Conservation (phyloP, 2,888 invertebrate genomes). For the Uloborus plumipes region DNA sequence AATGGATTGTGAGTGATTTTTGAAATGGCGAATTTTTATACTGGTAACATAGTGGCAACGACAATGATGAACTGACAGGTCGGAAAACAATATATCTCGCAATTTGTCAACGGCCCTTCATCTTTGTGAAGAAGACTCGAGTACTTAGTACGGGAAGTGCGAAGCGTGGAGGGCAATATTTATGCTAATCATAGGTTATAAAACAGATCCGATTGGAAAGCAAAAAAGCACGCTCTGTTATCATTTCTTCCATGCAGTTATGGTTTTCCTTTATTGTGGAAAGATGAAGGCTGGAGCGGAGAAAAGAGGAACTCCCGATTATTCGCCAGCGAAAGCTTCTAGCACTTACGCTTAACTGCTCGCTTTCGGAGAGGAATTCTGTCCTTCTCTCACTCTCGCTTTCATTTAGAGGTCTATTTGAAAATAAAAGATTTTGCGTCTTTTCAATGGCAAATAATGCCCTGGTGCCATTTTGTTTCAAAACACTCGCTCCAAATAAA, state of each 20-base stretch:
- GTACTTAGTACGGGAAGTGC: too few species aligned
- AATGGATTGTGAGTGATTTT: too few species aligned
- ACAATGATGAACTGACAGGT: too few species aligned
- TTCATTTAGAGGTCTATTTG: constrained; percentile 46
- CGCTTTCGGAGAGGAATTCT: constrained; percentile 11
- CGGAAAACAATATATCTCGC: too few species aligned
- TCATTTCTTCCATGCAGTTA: constrained; percentile 50
- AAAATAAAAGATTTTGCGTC: constrained; percentile 46
- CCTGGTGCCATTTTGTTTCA: constrained; percentile 16
- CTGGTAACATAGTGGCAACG: too few species aligned
- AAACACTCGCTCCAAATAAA: constrained; percentile 27
- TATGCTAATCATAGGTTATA: constrained; percentile 50
- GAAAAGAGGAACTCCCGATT: background rate
- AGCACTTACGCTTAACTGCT: constrained; percentile 4
- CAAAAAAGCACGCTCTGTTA: constrained; percentile 18
- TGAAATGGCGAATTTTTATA: too few species aligned
- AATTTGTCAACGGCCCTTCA: too few species aligned
- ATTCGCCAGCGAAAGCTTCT: background rate
- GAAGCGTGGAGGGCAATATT: constrained; percentile 6
- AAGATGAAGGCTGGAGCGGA: background rate
- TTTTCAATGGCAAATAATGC: constrained; percentile 16
- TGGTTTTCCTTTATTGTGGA: constrained; percentile 31
- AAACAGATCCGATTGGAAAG: constrained; percentile 7
- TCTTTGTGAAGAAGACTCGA: too few species aligned
- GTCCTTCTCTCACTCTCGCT: constrained; percentile 1